A percentile compares a stretch with the other conserved stretches of the same genome.
Conservation (phyloP, 2,113 vertebrate species). For the Fregata magnificens region DNA sequence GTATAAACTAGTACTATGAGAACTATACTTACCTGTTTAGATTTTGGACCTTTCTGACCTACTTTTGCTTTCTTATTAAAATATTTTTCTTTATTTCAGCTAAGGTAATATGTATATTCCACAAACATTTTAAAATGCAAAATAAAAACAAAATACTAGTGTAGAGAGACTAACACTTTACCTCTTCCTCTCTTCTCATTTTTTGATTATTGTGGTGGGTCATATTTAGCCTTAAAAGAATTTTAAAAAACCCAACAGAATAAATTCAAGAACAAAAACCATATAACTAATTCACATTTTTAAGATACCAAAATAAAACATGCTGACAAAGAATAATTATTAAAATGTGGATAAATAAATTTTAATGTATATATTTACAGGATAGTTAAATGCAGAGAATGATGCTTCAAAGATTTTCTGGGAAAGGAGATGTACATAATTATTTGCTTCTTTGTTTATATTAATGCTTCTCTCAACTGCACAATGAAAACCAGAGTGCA, state of each 20-base stretch:
- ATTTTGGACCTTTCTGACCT: conserved; percentile 16
- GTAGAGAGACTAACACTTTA: conserved; percentile 21
- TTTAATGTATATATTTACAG: conserved; percentile 52
- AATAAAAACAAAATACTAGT: conserved; percentile 1
- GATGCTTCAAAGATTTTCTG: conserved; percentile 19
- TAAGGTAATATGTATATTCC: not conserved
- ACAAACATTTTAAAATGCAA: not conserved
- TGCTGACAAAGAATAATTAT: not conserved
- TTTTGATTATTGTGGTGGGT: not conserved
- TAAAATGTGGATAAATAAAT: conserved; percentile 28
- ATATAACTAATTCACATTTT: not conserved
- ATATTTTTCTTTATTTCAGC: conserved; percentile 3
- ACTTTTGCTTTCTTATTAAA: conserved; percentile 7
- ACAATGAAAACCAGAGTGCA: not conserved
- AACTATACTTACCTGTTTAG: not conserved
- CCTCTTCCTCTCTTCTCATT: not conserved
- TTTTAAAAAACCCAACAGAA: not conserved
- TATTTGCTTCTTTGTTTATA: conserved; percentile 11
- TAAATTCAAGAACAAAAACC: not conserved
- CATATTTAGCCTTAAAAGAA: conserved; percentile 14
- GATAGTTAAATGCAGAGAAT: not conserved
- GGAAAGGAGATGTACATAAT: conserved; percentile 65
- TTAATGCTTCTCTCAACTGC: not conserved
- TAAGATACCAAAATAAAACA: not conserved
- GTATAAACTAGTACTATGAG: not conserved